These are phyloP conservation scores for Acrossocheilus fasciatus DNA, from an alignment of 2,797 vertebrate genomes.

Conservation along the genomic window DNA sequence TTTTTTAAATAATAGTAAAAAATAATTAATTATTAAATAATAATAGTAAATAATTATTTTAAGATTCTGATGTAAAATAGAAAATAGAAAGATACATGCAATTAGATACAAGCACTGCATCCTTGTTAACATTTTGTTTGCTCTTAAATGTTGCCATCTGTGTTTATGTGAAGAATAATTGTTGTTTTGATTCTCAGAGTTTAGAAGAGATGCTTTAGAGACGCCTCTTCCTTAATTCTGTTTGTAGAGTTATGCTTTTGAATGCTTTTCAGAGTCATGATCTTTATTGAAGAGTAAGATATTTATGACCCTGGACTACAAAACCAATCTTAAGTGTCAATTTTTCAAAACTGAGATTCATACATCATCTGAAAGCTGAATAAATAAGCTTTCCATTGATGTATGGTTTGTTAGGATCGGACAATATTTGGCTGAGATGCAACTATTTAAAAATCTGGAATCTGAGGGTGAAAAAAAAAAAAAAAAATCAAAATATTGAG, in stretches of 20 bases:
- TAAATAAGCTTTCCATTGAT: no score
- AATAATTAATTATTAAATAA: background rate
- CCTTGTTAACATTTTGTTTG: background rate
- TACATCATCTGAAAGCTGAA: no score
- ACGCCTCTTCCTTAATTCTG: slow-evolving; percentile 74
- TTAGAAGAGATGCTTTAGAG: background rate
- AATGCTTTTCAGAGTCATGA: background rate
- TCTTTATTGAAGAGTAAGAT: background rate
- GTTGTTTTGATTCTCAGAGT: background rate
- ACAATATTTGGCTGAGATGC: no score
- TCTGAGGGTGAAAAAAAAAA: no score
- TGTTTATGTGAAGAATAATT: slow-evolving; percentile 21
- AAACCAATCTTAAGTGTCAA: no score
- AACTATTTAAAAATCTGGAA: no score
- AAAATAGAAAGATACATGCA: background rate
- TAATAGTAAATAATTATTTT: background rate
- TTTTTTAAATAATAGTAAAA: no score
- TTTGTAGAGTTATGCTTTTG: background rate
- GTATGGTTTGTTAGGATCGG: no score
- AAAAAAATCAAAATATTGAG: no score
- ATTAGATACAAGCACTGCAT: background rate
- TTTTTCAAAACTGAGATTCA: no score
- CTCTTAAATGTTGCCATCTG: slow-evolving; percentile 3
- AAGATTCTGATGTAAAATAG: background rate
- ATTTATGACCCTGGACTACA: no score